Conservation (phyloP, 2,888 invertebrate species). For the Noctua janthina region DNA sequence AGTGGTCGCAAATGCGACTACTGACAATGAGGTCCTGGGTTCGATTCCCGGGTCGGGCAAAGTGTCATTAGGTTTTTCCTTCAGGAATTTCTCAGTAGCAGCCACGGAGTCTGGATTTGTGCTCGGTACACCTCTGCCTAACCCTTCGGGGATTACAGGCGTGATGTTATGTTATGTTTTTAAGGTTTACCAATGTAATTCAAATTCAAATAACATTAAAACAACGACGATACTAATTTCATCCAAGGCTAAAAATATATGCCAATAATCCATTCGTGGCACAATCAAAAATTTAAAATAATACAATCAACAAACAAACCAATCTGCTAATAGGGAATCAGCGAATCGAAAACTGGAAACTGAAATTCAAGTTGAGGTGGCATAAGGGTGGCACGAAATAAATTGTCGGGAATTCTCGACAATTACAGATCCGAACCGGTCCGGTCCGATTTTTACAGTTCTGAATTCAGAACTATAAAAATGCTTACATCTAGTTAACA, state of each 20-base stretch:
- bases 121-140: too few relatives aligned
- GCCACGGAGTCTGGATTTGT: too few relatives aligned
- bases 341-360: slow-evolving; percentile 48
- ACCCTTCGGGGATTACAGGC: too few relatives aligned
- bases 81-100: too few relatives aligned
- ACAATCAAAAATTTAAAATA: slow-evolving; percentile 56
- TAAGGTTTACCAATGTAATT: background rate
- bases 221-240: background rate
- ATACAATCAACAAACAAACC: slow-evolving; percentile 44
- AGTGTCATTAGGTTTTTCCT: too few relatives aligned
- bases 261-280: slow-evolving; percentile 7
- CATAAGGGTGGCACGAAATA: slow-evolving; percentile 25
- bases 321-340: slow-evolving; percentile 52
- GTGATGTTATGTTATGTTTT: too few relatives aligned
- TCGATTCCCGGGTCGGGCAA: too few relatives aligned
- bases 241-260: slow-evolving; percentile 1
- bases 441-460: too few relatives aligned
- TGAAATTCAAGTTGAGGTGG: slow-evolving; percentile 44
- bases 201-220: background rate
- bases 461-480: slow-evolving; percentile 31
- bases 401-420: slow-evolving; percentile 37
- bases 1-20: too few relatives aligned
- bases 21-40: too few relatives aligned
- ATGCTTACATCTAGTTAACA: slow-evolving; percentile 66
- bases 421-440: too few relatives aligned